phyloP scores from a whole-genome alignment of 2,797 vertebrate species.

The Betta splendens region DNA sequence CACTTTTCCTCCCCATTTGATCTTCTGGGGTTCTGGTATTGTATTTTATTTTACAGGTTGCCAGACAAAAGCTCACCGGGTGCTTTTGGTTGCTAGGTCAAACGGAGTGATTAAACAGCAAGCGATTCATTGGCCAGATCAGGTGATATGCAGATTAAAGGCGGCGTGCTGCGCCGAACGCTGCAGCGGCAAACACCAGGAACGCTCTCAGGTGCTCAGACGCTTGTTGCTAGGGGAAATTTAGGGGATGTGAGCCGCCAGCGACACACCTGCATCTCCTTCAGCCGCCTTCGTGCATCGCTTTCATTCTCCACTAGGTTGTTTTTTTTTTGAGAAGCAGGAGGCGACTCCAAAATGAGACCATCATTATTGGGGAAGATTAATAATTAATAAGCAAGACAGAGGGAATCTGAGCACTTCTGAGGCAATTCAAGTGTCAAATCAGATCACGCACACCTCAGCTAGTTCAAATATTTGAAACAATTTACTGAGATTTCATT shows the following conservation, averaged over 20 bases:
- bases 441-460: constrained; percentile 52
- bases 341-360: constrained; percentile 31
- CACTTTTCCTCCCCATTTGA: constrained; percentile 61
- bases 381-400: constrained; percentile 48
- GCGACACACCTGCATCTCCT: constrained; percentile 44
- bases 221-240: constrained; percentile 61
- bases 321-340: constrained; percentile 3
- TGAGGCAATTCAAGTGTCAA: constrained; percentile 53
- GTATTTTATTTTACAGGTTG: constrained; percentile 47
- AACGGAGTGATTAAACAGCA: constrained; percentile 65
- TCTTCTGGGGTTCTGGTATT: constrained; percentile 49
- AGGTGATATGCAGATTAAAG: constrained; percentile 70
- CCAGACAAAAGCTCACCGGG: constrained; percentile 50
- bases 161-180: constrained; percentile 55
- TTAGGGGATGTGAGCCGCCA: constrained; percentile 26
- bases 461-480: constrained; percentile 70
- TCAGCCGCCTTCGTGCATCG: constrained; percentile 8
- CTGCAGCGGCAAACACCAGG: constrained; percentile 43
- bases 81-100: constrained; percentile 65
- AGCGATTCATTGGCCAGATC: constrained; percentile 67
- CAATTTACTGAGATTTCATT: constrained; percentile 68
- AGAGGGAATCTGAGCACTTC: constrained; percentile 57
- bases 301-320: constrained; percentile 1
- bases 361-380: constrained; percentile 40
- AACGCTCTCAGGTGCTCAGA: constrained; percentile 46